Evolutionary conservation across 2,113 vertebrate genomes (phyloP).

Genomic region (Oreochromis niloticus): DNA sequence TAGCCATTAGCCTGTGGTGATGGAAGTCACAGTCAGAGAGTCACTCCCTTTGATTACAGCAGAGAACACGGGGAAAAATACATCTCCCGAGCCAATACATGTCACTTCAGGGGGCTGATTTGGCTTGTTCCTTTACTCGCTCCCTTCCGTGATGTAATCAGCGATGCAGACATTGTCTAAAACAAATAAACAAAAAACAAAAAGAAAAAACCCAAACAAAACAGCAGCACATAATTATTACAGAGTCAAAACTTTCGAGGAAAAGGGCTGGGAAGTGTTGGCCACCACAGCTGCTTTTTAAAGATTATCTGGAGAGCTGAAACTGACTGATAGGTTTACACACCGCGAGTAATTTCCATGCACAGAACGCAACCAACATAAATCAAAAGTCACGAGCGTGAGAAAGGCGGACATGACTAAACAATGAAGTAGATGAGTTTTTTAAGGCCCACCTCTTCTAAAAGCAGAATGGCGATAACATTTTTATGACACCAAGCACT

Average conservation of each 20-base stretch:
- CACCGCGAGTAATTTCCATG: conserved; percentile 10
- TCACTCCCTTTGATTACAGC: conserved; percentile 67
- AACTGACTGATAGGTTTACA: neutral
- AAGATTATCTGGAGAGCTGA: neutral
- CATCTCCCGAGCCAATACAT: conserved; percentile 39
- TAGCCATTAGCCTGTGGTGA: conserved; percentile 65
- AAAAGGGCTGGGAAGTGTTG: neutral
- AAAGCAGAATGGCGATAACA: conserved; percentile 10
- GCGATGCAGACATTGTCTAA: conserved; percentile 23
- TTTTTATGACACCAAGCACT: conserved; percentile 57
- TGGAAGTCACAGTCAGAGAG: conserved; percentile 48
- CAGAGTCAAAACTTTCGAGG: neutral
- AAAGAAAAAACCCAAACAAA: neutral
- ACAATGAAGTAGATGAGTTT: neutral
- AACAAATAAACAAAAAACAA: neutral
- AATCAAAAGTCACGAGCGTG: conserved; percentile 41
- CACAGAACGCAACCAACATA: conserved; percentile 28
- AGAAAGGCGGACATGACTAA: neutral
- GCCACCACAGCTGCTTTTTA: neutral
- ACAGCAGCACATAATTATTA: neutral
- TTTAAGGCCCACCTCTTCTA: neutral
- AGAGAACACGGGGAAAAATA: conserved; percentile 37
- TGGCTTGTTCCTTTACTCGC: conserved; percentile 45
- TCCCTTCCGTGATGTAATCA: conserved; percentile 55
- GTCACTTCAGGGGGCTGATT: conserved; percentile 72